A percentile compares a stretch with the other conserved stretches of the same genome.
These are phyloP conservation scores for Apodemia mormo DNA, from an alignment of 2,888 invertebrate species.

Conservation along the genomic window DNA sequence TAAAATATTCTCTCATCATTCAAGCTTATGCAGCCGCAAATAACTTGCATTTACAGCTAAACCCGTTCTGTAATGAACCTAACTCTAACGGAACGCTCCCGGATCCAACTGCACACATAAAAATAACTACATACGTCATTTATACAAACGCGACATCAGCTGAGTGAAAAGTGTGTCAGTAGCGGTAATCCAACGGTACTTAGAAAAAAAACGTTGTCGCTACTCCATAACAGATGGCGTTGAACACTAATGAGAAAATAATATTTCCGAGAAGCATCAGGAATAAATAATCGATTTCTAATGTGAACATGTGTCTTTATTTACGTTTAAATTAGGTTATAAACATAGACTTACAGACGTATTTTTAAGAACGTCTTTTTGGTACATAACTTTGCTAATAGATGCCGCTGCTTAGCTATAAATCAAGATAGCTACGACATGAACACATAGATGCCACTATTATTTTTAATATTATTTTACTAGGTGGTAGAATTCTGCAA, in stretches of 20 bases:
- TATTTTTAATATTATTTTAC: too few relatives aligned
- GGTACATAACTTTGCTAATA: not conserved
- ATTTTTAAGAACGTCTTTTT: not conserved
- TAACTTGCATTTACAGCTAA: constrained; percentile 32
- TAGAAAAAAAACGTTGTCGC: constrained; percentile 49
- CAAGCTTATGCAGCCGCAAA: constrained; percentile 7
- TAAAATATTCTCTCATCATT: constrained; percentile 13
- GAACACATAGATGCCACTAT: too few relatives aligned
- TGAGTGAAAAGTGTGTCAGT: constrained; percentile 73
- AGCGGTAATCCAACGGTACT: constrained; percentile 65
- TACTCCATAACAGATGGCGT: constrained; percentile 67
- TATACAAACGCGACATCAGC: constrained; percentile 59
- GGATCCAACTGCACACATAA: constrained; percentile 56
- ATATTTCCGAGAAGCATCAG: constrained; percentile 19
- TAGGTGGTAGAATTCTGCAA: too few relatives aligned
- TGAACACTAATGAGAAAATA: constrained; percentile 34
- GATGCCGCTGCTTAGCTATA: not conserved
- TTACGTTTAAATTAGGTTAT: not conserved
- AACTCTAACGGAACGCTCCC: constrained; percentile 59
- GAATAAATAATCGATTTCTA: constrained; percentile 3
- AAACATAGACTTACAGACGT: not conserved
- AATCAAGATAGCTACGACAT: not conserved
- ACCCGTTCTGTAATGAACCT: constrained; percentile 49
- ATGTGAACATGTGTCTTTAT: not conserved
- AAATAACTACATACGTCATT: constrained; percentile 46